Conservation (phyloP, 2,797 vertebrate genomes). For the Muscicapa comitata region DNA sequence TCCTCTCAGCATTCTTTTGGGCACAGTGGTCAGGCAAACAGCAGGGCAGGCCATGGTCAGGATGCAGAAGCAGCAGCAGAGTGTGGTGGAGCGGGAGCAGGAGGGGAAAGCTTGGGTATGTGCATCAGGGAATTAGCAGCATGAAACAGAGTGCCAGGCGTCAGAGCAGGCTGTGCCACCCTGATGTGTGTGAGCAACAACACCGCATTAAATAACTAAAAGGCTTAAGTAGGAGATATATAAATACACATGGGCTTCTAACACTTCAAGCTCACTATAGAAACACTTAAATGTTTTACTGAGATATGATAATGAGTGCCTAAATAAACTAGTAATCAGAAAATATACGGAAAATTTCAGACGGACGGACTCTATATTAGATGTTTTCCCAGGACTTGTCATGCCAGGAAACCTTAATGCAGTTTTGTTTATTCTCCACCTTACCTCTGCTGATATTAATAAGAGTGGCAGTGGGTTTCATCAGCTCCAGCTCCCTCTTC, state of each 20-base stretch:
- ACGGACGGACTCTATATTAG: neutral
- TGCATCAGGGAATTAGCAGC: neutral
- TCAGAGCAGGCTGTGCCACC: neutral
- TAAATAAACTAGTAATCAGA: neutral
- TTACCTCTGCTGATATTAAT: constrained; percentile 82
- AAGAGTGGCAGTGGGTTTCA: constrained; percentile 79
- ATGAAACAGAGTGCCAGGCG: neutral
- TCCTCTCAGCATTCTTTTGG: neutral
- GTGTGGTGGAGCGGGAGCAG: neutral
- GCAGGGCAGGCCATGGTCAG: neutral
- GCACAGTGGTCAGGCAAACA: neutral
- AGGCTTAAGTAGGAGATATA: neutral
- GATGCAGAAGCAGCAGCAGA: neutral
- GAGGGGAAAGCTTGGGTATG: neutral
- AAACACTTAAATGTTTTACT: neutral
- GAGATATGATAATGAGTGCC: neutral
- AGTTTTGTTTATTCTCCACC: neutral
- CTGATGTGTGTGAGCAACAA: neutral
- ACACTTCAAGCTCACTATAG: neutral
- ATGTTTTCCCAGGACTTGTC: neutral
- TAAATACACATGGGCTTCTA: neutral
- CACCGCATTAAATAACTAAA: neutral
- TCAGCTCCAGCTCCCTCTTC: constrained; percentile 75
- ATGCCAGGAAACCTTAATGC: neutral
- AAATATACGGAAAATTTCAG: neutral